Evolutionary conservation across 2,888 invertebrate species (phyloP), one percentile per base, ranked within the genome.

Genomic region (Xiphydria camelus): DNA sequence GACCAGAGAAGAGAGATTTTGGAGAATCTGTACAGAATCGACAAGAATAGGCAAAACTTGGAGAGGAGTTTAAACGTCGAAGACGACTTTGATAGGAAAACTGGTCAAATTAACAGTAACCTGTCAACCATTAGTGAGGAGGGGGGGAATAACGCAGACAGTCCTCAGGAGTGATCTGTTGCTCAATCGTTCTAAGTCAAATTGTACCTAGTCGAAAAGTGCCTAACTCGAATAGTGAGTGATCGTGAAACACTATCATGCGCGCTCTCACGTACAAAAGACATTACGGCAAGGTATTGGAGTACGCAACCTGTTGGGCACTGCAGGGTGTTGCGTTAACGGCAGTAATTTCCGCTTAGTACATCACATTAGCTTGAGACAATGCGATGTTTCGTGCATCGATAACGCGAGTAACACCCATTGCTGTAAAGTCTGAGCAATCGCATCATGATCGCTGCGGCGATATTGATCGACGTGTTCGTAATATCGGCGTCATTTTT

Each of bases 111-210:
- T 15, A 61, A 55, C 22, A 52, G 59, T 37, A 60, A 59, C 47
- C 55, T 70, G 22, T 63, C 66, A 25, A 70, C 70, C 10, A 70
- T 70, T 40, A 66, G 55, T 26, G 70, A 70, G 43, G 70, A 70
- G 45, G 58, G 55, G 37, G 45, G 51, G 20, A 62, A 59, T 37
- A 41, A 49, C 12, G 44, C 53, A 15, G 68, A 67, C 17, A 65
- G 61, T 53, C 54, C 57, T 26, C 51, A 55, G n/a, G 66, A 63
- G 41, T 66, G 50, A 62, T 32, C 35, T 26, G 29, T 46, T 51
- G 47, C 47, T 40, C 44, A 48, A 54, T 36, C 22, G 41, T 37
- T 45, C 48, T 47, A 49, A 55, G 46, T 50, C 46, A 49, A 45
- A 42, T 32, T 45, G 45, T 48, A 57, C 51, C 57, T 59, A 57